Percentiles rank a stretch among this genome's conserved stretches.
Evolutionary conservation across 1,140 invertebrate species (phyloP).

Genomic region (Physella acuta): DNA sequence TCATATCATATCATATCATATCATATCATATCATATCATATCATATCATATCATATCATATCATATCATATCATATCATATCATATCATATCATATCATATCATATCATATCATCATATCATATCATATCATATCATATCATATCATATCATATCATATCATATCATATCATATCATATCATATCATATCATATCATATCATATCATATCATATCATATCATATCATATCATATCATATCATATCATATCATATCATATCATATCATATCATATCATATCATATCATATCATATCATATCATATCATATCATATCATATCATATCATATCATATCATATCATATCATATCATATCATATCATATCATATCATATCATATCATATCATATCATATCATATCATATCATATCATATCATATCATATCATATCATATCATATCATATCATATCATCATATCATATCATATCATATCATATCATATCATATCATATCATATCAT

Average conservation of each 20-base stretch:
- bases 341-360: no score
- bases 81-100: slow-evolving; percentile 9
- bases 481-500: no score
- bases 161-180: slow-evolving; percentile 5
- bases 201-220: slow-evolving; percentile 13
- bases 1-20: slow-evolving; percentile 14
- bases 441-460: no score
- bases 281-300: slow-evolving; percentile 19
- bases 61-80: slow-evolving; percentile 14
- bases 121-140: neutral
- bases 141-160: slow-evolving; percentile 11
- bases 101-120: slow-evolving; percentile 3
- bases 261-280: slow-evolving; percentile 18
- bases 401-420: no score
- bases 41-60: slow-evolving; percentile 1
- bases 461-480: no score
- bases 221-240: slow-evolving; percentile 13
- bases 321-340: no score
- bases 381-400: no score
- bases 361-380: no score
- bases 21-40: slow-evolving; percentile 6
- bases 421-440: no score
- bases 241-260: slow-evolving; percentile 7
- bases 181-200: slow-evolving; percentile 13
- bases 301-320: slow-evolving; percentile 18